Evolutionary conservation across 2,113 vertebrate genomes (phyloP).

Genomic region (Megaleporinus macrocephalus): DNA sequence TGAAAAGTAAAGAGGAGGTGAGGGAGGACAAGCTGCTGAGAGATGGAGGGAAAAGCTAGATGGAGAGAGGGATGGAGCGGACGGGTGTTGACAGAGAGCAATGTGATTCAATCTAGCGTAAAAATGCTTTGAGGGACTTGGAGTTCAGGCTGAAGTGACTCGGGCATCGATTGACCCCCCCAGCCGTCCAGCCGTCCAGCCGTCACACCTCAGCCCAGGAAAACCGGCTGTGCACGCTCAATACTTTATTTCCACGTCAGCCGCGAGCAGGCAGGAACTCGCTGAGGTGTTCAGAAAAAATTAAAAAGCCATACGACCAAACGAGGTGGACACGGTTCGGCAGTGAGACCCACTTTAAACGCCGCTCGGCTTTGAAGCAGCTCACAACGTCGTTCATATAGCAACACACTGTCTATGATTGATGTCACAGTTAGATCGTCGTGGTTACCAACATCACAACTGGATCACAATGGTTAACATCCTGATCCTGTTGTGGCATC

Average conservation of each 20-base stretch:
- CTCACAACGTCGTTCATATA: too few relatives aligned
- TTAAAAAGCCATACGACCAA: background rate
- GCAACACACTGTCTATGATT: background rate
- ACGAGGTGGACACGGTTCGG: too few relatives aligned
- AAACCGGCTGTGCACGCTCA: background rate
- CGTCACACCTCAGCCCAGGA: background rate
- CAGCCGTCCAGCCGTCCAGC: background rate
- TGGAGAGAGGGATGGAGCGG: background rate
- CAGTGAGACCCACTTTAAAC: too few relatives aligned
- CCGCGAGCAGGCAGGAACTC: background rate
- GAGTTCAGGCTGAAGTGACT: slow-evolving; percentile 64
- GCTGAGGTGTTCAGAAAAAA: background rate
- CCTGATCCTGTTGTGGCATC: too few relatives aligned
- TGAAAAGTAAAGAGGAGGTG: background rate
- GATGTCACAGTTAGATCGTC: too few relatives aligned
- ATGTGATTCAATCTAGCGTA: slow-evolving; percentile 72
- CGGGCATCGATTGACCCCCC: slow-evolving; percentile 67
- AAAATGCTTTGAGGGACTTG: slow-evolving; percentile 72
- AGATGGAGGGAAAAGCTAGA: background rate
- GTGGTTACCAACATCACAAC: background rate
- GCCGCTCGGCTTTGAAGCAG: too few relatives aligned
- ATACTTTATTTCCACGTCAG: background rate
- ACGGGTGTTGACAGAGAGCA: slow-evolving; percentile 60
- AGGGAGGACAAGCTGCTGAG: background rate
- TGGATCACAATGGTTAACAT: background rate